Evolutionary conservation across 2,888 invertebrate species (phyloP).

Genomic region (Caenorhabditis drosophilae): DNA sequence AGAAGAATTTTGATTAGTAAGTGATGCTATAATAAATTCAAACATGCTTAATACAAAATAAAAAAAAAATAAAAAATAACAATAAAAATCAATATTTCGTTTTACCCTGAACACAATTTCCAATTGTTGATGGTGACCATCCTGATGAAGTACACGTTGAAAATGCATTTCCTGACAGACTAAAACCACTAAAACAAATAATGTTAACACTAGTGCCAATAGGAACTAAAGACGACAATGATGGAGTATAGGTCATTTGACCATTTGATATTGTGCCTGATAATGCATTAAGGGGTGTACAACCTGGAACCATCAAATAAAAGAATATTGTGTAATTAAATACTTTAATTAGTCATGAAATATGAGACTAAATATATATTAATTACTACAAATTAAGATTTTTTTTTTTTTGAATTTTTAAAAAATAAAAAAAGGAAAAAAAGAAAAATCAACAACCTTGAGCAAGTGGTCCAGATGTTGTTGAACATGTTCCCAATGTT

Average conservation of each 20-base stretch:
- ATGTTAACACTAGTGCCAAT: slow-evolving; percentile 48
- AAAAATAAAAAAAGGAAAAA: no score
- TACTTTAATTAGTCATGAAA: no score
- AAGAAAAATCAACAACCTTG: background rate
- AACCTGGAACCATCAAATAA: slow-evolving; percentile 30
- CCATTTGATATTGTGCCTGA: slow-evolving; percentile 36
- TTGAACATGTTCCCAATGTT: slow-evolving; percentile 31
- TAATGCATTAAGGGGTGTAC: slow-evolving; percentile 33
- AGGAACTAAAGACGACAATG: slow-evolving; percentile 23
- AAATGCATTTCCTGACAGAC: slow-evolving; percentile 21
- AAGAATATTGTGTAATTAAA: no score
- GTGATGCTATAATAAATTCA: slow-evolving; percentile 1
- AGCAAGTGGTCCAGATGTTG: background rate
- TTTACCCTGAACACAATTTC: slow-evolving; percentile 29
- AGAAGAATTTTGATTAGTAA: no score
- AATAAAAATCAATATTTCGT: no score
- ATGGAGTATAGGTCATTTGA: slow-evolving; percentile 34
- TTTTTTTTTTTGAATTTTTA: slow-evolving; percentile 1
- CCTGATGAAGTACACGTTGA: slow-evolving; percentile 39
- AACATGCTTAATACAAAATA: background rate
- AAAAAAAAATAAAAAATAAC: no score
- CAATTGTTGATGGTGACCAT: slow-evolving; percentile 41
- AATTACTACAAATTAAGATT: no score
- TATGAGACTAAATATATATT: no score
- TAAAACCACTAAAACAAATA: slow-evolving; percentile 44